Base-by-base conservation (phyloP, 2,888 invertebrate species). In the Theristus sp. region DNA sequence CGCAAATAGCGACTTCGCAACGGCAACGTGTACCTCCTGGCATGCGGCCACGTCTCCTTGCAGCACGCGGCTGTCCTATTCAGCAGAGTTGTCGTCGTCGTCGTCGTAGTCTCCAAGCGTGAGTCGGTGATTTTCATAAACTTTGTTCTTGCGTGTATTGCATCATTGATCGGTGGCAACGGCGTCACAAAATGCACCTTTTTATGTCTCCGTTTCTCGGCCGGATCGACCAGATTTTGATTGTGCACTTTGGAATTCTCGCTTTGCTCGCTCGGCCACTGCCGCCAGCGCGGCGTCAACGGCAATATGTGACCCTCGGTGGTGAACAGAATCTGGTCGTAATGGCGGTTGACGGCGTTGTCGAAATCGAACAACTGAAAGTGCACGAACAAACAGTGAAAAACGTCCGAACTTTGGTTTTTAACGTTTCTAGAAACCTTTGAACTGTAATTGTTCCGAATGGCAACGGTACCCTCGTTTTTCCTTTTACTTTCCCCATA, bases 271-370 rank as follows among this genome's bases (percentile, higher is more conserved):
- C 13, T 13, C 2, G 49, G 56, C 26, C 20, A 28, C 20, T 28
- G 6, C 13, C 70, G 66, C 53, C 69, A 68, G 52, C 65, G 62
- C 24, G 63, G 61, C 25, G 63, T 61, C 2, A 81, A 65, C 0
- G 82, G 81, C 60, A 82, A 75, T 28, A 82, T 68, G 68, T 82
- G 82, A 0, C 81, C 82, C 69, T 82, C 82, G 2, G 82, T 83
- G 22, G 80, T 80, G 68, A 82, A 82, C 31, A 82, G 62, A 66
- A 80, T 80, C 24, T 75, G 71, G 28, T 76, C 75, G 56, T 76
- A 74, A 57, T 80, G 71, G 61, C 73, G 74, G 70, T 82, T 83
- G 20, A 82, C 69, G 62, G 80, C 79, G 71, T 82, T 82, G 64
- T 81, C 78, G 61, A 75, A 73, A 71, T 83, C 82, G 74, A 82